These are phyloP conservation scores for Crotalus horridus DNA, from an alignment of 2,113 vertebrate species.

Conservation along the genomic window DNA sequence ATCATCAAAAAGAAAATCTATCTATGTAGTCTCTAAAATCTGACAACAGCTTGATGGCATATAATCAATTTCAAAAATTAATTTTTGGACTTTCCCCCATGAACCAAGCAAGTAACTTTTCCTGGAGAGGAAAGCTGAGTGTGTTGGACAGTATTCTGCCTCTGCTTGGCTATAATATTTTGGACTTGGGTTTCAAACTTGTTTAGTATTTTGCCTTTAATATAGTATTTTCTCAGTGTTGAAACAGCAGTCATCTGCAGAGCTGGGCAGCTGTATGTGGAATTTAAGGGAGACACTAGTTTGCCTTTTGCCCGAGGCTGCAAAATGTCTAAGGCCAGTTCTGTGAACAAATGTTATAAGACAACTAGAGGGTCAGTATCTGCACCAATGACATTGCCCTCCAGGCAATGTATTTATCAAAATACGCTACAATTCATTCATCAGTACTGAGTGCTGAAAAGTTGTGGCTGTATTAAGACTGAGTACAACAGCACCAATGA, in stretches of 20 bases:
- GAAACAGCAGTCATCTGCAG: neutral
- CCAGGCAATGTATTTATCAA: conserved; percentile 56
- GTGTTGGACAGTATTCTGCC: neutral
- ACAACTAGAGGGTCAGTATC: conserved; percentile 34
- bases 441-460: conserved; percentile 46
- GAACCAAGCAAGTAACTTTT: neutral
- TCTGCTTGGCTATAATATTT: neutral
- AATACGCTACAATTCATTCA: conserved; percentile 53
- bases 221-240: neutral
- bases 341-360: conserved; percentile 33
- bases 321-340: neutral
- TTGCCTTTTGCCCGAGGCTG: neutral
- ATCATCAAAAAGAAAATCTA: neutral
- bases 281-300: neutral
- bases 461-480: conserved; percentile 36
- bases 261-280: neutral
- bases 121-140: neutral
- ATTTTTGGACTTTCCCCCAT: neutral
- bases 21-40: neutral
- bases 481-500: conserved; percentile 51
- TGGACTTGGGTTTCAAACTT: neutral
- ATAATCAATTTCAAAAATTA: neutral
- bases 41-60: neutral
- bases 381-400: conserved; percentile 36
- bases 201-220: neutral